Conservation (phyloP, 2,797 vertebrate species). For the Anableps anableps region DNA sequence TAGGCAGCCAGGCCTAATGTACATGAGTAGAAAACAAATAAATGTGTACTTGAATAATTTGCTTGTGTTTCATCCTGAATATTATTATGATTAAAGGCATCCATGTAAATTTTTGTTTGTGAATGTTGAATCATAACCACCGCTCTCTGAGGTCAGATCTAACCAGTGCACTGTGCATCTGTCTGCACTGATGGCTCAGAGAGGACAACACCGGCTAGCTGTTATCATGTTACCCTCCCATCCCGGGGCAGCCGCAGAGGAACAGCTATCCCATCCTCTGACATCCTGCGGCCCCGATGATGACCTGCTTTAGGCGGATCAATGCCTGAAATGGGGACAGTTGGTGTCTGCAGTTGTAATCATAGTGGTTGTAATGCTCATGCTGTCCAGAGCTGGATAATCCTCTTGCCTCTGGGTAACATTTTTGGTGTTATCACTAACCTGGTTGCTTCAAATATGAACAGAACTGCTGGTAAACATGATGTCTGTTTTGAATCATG, state of each 20-base stretch:
- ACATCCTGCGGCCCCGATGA: constrained; percentile 60
- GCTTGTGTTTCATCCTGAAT: neutral
- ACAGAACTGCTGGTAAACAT: neutral
- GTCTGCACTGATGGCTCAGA: neutral
- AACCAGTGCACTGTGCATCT: neutral
- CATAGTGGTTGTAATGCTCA: neutral
- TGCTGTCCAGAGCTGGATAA: neutral
- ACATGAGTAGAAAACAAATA: neutral
- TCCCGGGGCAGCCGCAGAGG: constrained; percentile 34
- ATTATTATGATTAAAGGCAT: neutral
- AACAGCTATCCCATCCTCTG: constrained; percentile 42
- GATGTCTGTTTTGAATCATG: neutral
- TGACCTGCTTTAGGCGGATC: constrained; percentile 60
- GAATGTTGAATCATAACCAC: constrained; percentile 14
- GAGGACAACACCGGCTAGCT: constrained; percentile 13
- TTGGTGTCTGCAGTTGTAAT: constrained; percentile 9
- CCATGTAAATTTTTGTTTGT: neutral
- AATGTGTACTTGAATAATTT: neutral
- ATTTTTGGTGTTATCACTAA: neutral
- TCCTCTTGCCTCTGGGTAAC: neutral
- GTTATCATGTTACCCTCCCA: constrained; percentile 50
- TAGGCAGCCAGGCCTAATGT: neutral
- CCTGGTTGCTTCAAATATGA: too few species aligned
- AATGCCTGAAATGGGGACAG: constrained; percentile 49
- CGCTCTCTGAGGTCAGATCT: constrained; percentile 17